Evolutionary conservation across 2,888 invertebrate genomes (phyloP).

Genomic region (Volucella inflata): DNA sequence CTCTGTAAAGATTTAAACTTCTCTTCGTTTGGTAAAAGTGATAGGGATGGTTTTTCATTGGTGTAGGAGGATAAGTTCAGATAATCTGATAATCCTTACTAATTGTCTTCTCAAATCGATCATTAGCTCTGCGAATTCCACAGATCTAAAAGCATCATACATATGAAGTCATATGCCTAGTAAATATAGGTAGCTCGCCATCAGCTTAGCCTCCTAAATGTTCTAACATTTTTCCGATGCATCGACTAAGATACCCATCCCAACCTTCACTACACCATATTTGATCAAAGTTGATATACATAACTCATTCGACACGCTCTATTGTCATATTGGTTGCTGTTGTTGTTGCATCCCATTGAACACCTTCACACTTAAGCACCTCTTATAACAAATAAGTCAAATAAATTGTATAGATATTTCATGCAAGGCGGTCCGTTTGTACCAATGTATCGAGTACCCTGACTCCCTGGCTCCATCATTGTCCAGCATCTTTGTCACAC

Average conservation of each 20-base stretch:
- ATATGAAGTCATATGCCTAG: no score
- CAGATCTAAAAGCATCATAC: no score
- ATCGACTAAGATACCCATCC: background rate
- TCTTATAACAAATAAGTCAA: constrained; percentile 55
- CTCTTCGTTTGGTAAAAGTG: no score
- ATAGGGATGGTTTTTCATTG: no score
- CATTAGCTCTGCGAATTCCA: no score
- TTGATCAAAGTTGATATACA: constrained; percentile 54
- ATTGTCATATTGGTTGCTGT: constrained; percentile 38
- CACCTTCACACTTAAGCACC: constrained; percentile 42
- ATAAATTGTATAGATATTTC: constrained; percentile 64
- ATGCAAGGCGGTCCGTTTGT: constrained; percentile 54
- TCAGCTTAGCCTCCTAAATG: background rate
- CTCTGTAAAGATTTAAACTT: no score
- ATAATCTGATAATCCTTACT: no score
- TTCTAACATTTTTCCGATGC: constrained; percentile 10
- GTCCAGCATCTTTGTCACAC: constrained; percentile 43
- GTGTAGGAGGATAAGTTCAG: no score
- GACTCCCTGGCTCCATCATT: constrained; percentile 19
- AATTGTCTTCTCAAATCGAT: no score
- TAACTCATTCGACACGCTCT: constrained; percentile 44
- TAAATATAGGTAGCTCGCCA: background rate
- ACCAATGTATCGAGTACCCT: background rate
- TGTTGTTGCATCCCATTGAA: constrained; percentile 35
- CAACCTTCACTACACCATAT: background rate